Evolutionary conservation across 2,113 vertebrate genomes (phyloP).

Genomic region (Nanorana parkeri): DNA sequence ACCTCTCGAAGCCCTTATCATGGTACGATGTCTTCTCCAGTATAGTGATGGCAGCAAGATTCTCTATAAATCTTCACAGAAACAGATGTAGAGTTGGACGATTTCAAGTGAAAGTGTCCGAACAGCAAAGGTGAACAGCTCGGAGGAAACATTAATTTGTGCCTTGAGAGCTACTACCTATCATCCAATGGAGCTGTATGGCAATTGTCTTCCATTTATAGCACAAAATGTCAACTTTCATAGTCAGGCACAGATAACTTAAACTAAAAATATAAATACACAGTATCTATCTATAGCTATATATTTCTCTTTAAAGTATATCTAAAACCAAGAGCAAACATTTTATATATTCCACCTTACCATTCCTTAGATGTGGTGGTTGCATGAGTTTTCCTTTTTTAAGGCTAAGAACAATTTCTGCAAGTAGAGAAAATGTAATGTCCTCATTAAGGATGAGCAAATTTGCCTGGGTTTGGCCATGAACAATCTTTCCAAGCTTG

Average conservation of each 20-base stretch:
- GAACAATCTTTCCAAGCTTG: too few species aligned
- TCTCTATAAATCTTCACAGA: constrained; percentile 46
- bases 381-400: too few species aligned
- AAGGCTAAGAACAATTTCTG: too few species aligned
- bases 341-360: too few species aligned
- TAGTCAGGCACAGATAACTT: neutral
- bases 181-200: neutral
- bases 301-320: too few species aligned
- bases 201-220: neutral
- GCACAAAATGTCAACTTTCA: neutral
- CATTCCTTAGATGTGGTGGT: too few species aligned
- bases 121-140: constrained; percentile 38
- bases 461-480: too few species aligned
- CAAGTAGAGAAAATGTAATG: too few species aligned
- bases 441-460: too few species aligned
- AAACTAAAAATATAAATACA: too few species aligned
- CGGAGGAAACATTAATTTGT: constrained; percentile 40
- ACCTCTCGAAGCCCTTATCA: constrained; percentile 31
- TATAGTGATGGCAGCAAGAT: constrained; percentile 24
- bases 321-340: too few species aligned
- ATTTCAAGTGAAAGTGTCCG: constrained; percentile 40
- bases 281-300: too few species aligned
- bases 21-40: neutral
- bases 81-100: constrained; percentile 28
- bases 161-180: constrained; percentile 9